A percentile compares a stretch with the other conserved stretches of the same genome.
These are phyloP conservation scores for Drosophila ezoana DNA, from an alignment of 2,888 invertebrate species.

Conservation along the genomic window DNA sequence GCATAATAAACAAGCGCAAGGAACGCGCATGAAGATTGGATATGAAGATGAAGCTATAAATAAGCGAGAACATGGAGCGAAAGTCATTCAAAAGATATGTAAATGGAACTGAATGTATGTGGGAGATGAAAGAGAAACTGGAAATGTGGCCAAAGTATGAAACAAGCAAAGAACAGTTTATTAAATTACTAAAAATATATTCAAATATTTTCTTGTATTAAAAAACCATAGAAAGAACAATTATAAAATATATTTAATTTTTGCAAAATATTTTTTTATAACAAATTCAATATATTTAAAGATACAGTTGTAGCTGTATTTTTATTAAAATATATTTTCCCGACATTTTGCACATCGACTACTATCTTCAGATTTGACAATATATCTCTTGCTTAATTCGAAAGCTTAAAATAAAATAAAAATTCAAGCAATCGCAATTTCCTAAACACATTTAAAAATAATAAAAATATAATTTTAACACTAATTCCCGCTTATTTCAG, in stretches of 20 bases:
- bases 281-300: too few relatives aligned
- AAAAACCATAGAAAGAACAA: too few relatives aligned
- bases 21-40: neutral
- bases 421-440: neutral
- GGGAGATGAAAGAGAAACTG: neutral
- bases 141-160: neutral
- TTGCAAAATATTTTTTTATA: too few relatives aligned
- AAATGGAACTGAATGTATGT: too few relatives aligned
- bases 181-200: neutral
- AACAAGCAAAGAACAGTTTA: neutral
- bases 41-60: constrained; percentile 4
- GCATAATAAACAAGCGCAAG: constrained; percentile 4
- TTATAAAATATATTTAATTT: too few relatives aligned
- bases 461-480: constrained; percentile 7
- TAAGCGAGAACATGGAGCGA: neutral
- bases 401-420: too few relatives aligned
- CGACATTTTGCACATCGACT: too few relatives aligned
- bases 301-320: too few relatives aligned
- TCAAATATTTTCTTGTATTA: too few relatives aligned
- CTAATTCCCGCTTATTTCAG: constrained; percentile 16
- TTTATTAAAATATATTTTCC: too few relatives aligned
- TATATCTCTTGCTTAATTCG: too few relatives aligned
- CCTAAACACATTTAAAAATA: neutral
- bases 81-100: neutral
- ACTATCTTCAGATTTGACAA: too few relatives aligned